These are phyloP conservation scores for Thera britannica DNA, from an alignment of 2,888 invertebrate species.

Conservation along the genomic window DNA sequence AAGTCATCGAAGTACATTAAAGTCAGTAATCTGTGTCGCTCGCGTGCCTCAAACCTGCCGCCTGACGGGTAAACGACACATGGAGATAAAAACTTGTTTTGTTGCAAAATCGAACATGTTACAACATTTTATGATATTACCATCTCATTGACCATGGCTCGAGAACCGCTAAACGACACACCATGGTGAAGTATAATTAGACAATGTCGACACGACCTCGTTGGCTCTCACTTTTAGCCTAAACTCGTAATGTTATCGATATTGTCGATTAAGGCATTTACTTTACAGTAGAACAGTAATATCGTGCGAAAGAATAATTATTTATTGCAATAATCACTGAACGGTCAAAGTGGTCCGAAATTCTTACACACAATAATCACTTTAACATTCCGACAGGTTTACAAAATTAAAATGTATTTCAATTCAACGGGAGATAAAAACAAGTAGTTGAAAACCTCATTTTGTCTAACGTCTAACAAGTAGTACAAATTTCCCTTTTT, in stretches of 20 bases:
- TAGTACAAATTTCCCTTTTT: neutral
- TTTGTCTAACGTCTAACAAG: neutral
- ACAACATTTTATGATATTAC: slow-evolving; percentile 53
- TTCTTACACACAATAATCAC: slow-evolving; percentile 16
- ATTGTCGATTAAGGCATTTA: slow-evolving; percentile 30
- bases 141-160: slow-evolving; percentile 68
- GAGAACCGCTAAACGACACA: slow-evolving; percentile 44
- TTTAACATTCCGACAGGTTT: neutral
- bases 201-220: slow-evolving; percentile 50
- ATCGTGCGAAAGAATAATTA: slow-evolving; percentile 33
- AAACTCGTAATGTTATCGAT: slow-evolving; percentile 44
- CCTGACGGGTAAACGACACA: slow-evolving; percentile 45
- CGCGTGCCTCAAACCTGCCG: slow-evolving; percentile 37
- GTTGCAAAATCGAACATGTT: slow-evolving; percentile 55
- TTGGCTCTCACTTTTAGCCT: slow-evolving; percentile 67
- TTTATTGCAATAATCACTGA: slow-evolving; percentile 26
- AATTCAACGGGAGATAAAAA: neutral
- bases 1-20: slow-evolving; percentile 37
- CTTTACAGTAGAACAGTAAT: slow-evolving; percentile 23
- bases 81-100: slow-evolving; percentile 56
- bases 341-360: slow-evolving; percentile 27
- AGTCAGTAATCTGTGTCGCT: slow-evolving; percentile 32
- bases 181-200: slow-evolving; percentile 48
- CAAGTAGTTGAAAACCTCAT: neutral
- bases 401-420: neutral